phyloP scores from a whole-genome alignment of 2,797 vertebrate genomes.

The Margarornis squamiger region DNA sequence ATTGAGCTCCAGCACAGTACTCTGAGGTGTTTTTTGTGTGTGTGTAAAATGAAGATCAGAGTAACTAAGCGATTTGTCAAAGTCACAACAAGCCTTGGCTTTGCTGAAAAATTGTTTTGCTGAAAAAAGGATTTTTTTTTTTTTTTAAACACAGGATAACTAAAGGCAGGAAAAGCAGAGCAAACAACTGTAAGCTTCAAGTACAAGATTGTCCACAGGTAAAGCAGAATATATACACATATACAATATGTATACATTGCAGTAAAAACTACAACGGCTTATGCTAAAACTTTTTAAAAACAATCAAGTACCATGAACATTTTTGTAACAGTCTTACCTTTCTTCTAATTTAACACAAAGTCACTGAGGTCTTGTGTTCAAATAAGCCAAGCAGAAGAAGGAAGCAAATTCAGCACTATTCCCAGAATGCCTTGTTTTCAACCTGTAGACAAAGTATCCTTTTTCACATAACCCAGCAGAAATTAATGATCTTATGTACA shows the following conservation, averaged over 20 bases:
- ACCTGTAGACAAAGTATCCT: neutral
- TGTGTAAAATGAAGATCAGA: neutral
- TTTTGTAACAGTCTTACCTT: neutral
- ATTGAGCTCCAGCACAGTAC: neutral
- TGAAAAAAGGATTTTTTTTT: neutral
- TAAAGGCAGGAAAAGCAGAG: neutral
- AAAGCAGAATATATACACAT: neutral
- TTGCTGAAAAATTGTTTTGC: neutral
- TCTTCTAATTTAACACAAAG: neutral
- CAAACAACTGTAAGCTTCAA: neutral
- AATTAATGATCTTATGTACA: neutral
- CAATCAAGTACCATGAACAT: neutral
- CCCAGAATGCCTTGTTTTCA: neutral
- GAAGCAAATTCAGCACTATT: neutral
- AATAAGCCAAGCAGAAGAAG: neutral
- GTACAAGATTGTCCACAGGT: accelerated
- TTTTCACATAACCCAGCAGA: neutral
- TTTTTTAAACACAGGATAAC: neutral
- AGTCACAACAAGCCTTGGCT: neutral
- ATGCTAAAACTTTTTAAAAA: neutral
- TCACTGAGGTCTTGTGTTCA: neutral
- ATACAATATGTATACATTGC: too few species aligned
- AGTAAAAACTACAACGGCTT: neutral
- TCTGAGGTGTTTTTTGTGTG: neutral
- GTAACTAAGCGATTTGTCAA: neutral